Evolutionary conservation across 2,113 vertebrate genomes (phyloP).

Genomic region (Salvelinus fontinalis): DNA sequence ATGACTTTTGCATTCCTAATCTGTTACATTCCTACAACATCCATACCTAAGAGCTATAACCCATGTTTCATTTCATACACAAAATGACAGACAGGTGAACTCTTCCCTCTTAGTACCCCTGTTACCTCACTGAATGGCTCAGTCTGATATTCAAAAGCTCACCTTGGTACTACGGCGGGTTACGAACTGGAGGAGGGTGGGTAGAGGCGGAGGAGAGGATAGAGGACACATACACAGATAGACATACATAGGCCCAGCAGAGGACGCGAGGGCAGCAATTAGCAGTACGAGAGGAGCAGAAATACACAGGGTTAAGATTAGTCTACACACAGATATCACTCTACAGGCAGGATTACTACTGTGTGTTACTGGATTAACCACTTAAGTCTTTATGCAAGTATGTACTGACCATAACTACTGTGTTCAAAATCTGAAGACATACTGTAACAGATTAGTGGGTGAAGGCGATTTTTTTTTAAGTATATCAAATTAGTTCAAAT

Average conservation of each 20-base stretch:
- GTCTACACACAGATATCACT: constrained; percentile 2
- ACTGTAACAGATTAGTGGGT: background rate
- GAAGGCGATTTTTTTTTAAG: background rate
- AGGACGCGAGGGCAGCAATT: constrained; percentile 48
- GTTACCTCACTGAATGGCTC: constrained; percentile 8
- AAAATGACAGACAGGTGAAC: background rate
- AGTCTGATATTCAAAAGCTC: constrained; percentile 49
- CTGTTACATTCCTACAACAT: background rate
- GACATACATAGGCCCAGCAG: background rate
- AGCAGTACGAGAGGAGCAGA: constrained; percentile 36
- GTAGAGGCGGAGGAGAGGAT: constrained; percentile 57
- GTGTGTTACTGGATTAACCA: background rate
- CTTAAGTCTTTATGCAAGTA: too few species aligned
- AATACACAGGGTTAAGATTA: constrained; percentile 42
- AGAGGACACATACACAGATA: constrained; percentile 26
- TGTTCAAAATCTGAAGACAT: background rate
- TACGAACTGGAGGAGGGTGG: constrained; percentile 80
- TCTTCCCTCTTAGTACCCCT: background rate
- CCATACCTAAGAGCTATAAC: background rate
- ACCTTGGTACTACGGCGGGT: constrained; percentile 87
- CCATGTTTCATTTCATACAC: background rate
- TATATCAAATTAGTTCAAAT: too few species aligned
- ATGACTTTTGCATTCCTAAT: background rate
- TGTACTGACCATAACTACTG: background rate
- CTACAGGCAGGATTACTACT: background rate